Evolutionary conservation across 2,888 invertebrate genomes (phyloP).

Genomic region (Acronicta aceris): DNA sequence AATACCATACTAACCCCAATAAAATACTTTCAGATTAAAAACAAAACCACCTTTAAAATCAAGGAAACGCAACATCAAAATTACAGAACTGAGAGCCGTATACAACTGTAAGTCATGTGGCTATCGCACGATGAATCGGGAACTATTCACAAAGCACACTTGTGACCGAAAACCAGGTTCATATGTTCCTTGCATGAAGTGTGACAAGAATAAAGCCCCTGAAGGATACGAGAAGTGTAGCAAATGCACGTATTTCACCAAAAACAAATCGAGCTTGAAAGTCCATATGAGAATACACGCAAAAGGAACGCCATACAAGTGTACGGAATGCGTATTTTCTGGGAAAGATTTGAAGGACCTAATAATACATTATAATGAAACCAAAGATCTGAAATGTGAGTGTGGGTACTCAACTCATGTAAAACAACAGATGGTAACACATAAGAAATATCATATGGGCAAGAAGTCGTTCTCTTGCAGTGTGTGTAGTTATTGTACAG

Average conservation of each 20-base stretch:
- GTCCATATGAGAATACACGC: constrained; percentile 46
- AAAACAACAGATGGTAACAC: constrained; percentile 24
- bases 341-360: constrained; percentile 37
- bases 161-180: constrained; percentile 6
- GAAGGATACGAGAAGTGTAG: constrained; percentile 24
- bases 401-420: constrained; percentile 44
- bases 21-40: constrained; percentile 7
- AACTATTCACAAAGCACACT: constrained; percentile 16
- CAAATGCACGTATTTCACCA: constrained; percentile 31
- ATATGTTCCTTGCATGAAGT: constrained; percentile 6
- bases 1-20: not conserved
- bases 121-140: constrained; percentile 34
- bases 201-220: constrained; percentile 8
- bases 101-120: constrained; percentile 48
- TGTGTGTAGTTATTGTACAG: constrained; percentile 20
- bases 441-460: constrained; percentile 17
- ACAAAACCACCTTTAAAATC: not conserved
- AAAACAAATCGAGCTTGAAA: constrained; percentile 21
- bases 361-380: constrained; percentile 28
- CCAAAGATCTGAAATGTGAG: constrained; percentile 29
- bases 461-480: constrained; percentile 35
- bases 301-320: constrained; percentile 40
- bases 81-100: constrained; percentile 40
- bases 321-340: constrained; percentile 35
- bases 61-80: constrained; percentile 26